These are phyloP conservation scores for Epistrophe eligans DNA, from an alignment of 2,888 invertebrate species.

Conservation along the genomic window DNA sequence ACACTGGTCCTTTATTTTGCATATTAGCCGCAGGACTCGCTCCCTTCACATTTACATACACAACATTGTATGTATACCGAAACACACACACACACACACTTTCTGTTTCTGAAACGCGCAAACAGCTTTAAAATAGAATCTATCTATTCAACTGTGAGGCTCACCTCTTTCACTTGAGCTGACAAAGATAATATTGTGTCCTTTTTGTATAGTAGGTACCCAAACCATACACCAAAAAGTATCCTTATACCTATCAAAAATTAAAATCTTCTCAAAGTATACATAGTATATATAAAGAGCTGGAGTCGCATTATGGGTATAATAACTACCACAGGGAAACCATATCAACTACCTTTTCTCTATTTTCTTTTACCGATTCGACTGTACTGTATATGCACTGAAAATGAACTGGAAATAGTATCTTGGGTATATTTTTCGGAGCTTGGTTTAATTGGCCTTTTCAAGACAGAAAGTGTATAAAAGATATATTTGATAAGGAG, in stretches of 20 bases:
- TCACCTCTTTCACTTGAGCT: constrained; percentile 52
- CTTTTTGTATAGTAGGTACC: constrained; percentile 30
- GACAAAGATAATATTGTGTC: constrained; percentile 60
- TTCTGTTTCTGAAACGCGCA: not conserved
- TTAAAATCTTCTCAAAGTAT: constrained; percentile 67
- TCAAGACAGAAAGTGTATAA: constrained; percentile 1
- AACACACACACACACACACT: not conserved
- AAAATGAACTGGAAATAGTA: constrained; percentile 65
- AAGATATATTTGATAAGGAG: constrained; percentile 38
- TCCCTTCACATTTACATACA: not conserved
- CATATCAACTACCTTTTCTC: not conserved
- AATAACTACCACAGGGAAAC: constrained; percentile 16
- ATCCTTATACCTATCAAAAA: constrained; percentile 72
- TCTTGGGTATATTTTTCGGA: constrained; percentile 58
- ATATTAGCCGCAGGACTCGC: constrained; percentile 54
- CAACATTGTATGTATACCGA: not conserved
- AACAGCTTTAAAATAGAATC: constrained; percentile 40
- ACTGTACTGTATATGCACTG: constrained; percentile 10
- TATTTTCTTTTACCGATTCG: not conserved
- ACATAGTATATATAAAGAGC: not conserved
- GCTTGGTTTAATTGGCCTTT: constrained; percentile 35
- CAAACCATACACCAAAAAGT: constrained; percentile 42
- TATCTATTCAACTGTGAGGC: constrained; percentile 35
- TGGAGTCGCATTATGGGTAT: constrained; percentile 10
- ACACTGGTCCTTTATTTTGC: constrained; percentile 73